Percentiles rank a stretch among this genome's conserved stretches.
phyloP scores from a whole-genome alignment of 2,113 vertebrate genomes.

The Tachuris rubrigastra region DNA sequence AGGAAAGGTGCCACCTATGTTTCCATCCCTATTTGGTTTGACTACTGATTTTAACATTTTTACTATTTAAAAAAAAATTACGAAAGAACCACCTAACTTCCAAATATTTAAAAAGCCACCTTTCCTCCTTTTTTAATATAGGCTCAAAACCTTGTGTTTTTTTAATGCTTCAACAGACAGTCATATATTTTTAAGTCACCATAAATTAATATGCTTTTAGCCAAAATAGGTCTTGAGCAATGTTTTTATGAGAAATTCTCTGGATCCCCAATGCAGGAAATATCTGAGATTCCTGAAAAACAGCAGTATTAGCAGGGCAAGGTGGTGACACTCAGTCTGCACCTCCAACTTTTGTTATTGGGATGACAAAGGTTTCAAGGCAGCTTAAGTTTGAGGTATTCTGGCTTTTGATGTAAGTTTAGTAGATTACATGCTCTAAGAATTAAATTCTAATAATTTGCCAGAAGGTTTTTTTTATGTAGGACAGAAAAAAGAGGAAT shows the following conservation, averaged over 20 bases:
- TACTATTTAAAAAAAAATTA: not conserved
- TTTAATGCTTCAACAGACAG: not conserved
- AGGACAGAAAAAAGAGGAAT: not conserved
- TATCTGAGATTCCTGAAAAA: conserved; percentile 36
- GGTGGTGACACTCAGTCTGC: not conserved
- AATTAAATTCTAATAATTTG: not conserved
- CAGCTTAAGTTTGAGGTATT: not conserved
- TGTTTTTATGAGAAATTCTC: conserved; percentile 11
- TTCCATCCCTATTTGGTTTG: not conserved
- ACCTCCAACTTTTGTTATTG: not conserved
- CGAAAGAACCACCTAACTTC: not conserved
- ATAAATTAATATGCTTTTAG: conserved; percentile 22
- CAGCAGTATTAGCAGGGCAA: not conserved
- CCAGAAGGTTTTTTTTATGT: not conserved
- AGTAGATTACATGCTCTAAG: not conserved
- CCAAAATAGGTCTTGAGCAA: conserved; percentile 15
- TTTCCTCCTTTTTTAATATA: not conserved
- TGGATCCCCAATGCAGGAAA: conserved; percentile 30
- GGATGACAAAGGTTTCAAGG: not conserved
- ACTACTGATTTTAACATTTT: not conserved
- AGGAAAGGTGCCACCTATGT: not conserved
- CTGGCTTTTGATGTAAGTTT: not conserved
- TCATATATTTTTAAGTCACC: not conserved
- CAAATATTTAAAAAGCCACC: not conserved
- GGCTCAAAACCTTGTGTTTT: not conserved